Conservation (phyloP, 2,113 vertebrate genomes). For the Rhabdornis inornatus region DNA sequence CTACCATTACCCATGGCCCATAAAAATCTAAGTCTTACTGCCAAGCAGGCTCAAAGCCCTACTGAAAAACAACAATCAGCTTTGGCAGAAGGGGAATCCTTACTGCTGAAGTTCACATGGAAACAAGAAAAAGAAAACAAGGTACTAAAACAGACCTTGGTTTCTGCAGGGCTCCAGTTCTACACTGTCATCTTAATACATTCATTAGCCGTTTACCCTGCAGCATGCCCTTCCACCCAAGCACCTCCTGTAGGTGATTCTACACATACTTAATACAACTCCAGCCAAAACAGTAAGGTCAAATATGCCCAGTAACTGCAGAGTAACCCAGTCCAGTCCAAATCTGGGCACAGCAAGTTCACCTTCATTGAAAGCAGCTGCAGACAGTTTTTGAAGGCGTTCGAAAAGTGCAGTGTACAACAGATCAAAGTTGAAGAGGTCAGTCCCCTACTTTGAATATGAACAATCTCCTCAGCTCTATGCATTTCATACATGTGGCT, state of each 20-base stretch:
- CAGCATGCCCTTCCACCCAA: not conserved
- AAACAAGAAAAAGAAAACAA: not conserved
- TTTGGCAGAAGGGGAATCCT: not conserved
- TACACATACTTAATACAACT: not conserved
- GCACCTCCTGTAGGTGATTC: not conserved
- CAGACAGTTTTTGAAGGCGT: not conserved
- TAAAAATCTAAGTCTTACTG: not conserved
- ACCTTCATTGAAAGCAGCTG: not conserved
- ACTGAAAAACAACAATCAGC: not conserved
- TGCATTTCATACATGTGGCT: not conserved
- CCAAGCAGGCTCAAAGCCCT: not conserved
- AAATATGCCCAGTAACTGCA: not conserved
- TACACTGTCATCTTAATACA: not conserved
- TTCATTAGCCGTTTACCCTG: not conserved
- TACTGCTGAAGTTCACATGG: not conserved
- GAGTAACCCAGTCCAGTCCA: not conserved
- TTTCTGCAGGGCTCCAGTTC: not conserved
- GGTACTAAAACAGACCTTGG: not conserved
- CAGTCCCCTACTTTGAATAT: rapidly evolving
- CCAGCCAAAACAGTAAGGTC: not conserved
- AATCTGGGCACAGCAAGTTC: not conserved
- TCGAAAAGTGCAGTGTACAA: rapidly evolving
- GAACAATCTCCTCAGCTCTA: not conserved
- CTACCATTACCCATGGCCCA: not conserved
- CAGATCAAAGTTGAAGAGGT: not conserved